Base-by-base conservation (phyloP, 2,888 invertebrate species). In the Panorpa germanica region DNA sequence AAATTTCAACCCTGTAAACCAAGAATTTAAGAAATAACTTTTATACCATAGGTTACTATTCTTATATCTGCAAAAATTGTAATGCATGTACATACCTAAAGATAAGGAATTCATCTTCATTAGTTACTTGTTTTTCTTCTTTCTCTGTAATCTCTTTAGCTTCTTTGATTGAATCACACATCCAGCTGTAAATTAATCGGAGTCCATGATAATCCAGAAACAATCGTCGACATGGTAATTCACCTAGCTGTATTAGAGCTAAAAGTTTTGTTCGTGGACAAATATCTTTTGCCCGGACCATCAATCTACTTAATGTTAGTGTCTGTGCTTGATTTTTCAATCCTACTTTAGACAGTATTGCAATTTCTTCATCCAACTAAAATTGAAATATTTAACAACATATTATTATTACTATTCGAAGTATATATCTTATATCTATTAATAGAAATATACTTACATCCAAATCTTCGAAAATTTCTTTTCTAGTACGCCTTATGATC, bases 201-300 rank as follows among this genome's bases (percentile, higher is more conserved):
- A 95, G 59, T 0, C 95, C 95, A 45, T 93, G 86, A 55, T 93
- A 93, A 58, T 86, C 86, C 32, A 88, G 65, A 58, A 95, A 93
- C 36, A 93, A 62, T 10, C 86, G 59, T 7, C 81, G 65, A 47
- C 85, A 86, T 1, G 85, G 77, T 42, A 78, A 57, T 48, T 82
- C 83, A 0, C 81, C 81, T 35, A 67, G 69, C 33, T 80, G 68
- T 34, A 95, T 60, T 21, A 93, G 62, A 9, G 74, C 63, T 38
- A 95, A 57, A 4, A 95, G 55, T 34, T 77, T 68, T 37, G 66
- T 60, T 37, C 88, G 68, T 26, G 83, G 77, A 38, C 70, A 67
- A 4, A 70, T 59, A 36, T 81, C 72, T 57, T 90, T 85, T 2
- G 86, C 88, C 6, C 93, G 70, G 12, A 95, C 86, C 72, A 95